Evolutionary conservation across 92 coral and sea anemone genomes (phyloP), one percentile per base, ranked within the genome.

Genomic region (Actinostola sp.): DNA sequence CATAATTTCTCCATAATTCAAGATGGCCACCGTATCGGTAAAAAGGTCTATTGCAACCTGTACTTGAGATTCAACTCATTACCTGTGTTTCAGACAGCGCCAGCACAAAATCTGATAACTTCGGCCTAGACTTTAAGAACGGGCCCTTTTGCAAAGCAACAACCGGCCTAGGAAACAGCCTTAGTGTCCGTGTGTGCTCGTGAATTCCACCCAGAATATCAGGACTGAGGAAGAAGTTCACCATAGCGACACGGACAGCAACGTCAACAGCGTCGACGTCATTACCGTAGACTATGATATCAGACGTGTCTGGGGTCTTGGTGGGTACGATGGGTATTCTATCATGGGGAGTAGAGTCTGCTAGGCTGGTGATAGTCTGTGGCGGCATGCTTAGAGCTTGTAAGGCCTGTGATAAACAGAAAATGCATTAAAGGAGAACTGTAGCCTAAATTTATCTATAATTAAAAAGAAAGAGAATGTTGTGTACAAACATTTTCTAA

Each of bases 241-340:
- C 89, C 95, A 95, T 85, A 29, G 99, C 99, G 38, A 95, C 92
- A 29, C 99, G 89, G 15, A 95, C 99, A 16, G 97, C 99, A 26
- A 91, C 81, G 70, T 95, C 99, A 9, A 95, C 89, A 14, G 97
- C 89, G 66, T 95, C 99, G 20, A 95, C 97, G 67, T 95, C 99
- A 56, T 92, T 95, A 25, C 99, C 99, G 50, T 72, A 95, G 45
- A 92, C 88, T 11, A 90, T 41, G 30, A 66, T 83, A 21, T 66
- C 86, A 16, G 78, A 17, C 14, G 72, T 35, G 19, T 77, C 54
- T 20, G 63, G 64, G 63, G 63, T 34, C 19, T 76, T 73, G 3
- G 49, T 66, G 10, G 74, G 64, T 19, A 67, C 73, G 9, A 77
- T 89, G 3, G 86, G 82, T 44, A 50, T 49, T 41, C 74, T 45